Conservation (phyloP, 1,140 invertebrate species). For the Chironomus striatipennis region DNA sequence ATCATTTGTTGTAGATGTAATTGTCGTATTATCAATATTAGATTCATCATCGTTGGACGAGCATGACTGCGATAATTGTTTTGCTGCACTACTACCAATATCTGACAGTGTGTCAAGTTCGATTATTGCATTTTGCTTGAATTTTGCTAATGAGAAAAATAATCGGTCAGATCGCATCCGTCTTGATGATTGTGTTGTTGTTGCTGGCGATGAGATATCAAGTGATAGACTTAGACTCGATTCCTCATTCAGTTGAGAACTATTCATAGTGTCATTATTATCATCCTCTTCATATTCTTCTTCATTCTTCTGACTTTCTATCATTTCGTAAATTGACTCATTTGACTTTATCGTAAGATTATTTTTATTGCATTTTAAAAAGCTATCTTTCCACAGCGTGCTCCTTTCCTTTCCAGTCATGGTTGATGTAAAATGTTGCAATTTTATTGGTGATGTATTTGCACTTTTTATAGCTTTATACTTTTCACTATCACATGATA, state of each 20-base stretch:
- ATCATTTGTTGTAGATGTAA: slow-evolving; percentile 18
- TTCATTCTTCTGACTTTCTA: background rate
- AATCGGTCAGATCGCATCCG: slow-evolving; percentile 39
- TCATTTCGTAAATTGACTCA: slow-evolving; percentile 31
- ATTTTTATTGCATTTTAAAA: slow-evolving; percentile 39
- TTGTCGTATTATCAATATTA: slow-evolving; percentile 1
- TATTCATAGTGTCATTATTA: background rate
- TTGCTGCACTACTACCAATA: background rate
- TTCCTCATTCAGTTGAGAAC: background rate
- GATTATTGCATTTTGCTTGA: slow-evolving; percentile 38
- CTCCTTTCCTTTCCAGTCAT: slow-evolving; percentile 28
- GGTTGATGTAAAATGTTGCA: background rate
- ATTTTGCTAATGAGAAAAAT: slow-evolving; percentile 31
- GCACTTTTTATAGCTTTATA: slow-evolving; percentile 17
- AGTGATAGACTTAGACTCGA: background rate
- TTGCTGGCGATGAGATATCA: background rate
- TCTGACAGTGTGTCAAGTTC: background rate
- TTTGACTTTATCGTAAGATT: slow-evolving; percentile 37
- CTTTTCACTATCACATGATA: background rate
- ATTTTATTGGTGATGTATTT: slow-evolving; percentile 20
- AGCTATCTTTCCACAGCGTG: slow-evolving; percentile 38
- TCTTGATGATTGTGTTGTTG: slow-evolving; percentile 32
- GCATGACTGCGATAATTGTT: background rate
- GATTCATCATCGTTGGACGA: slow-evolving; percentile 15
- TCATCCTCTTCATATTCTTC: background rate